Conservation (phyloP, 2,113 vertebrate genomes). For the Epinephelus moara region DNA sequence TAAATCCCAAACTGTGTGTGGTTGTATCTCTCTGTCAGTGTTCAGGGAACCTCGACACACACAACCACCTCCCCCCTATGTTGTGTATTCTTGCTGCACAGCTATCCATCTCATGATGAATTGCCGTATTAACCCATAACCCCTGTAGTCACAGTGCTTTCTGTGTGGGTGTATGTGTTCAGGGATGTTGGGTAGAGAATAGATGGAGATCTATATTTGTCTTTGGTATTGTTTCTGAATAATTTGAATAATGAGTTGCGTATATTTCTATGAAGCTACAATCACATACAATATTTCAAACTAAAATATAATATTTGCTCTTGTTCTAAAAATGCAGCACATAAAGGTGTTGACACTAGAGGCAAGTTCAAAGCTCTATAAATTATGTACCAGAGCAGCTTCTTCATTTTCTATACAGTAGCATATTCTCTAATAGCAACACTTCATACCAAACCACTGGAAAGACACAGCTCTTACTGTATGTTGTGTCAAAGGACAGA, state of each 20-base stretch:
- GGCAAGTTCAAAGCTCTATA: background rate
- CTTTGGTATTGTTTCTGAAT: constrained; percentile 14
- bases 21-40: constrained; percentile 36
- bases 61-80: background rate
- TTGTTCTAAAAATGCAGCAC: background rate
- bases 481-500: background rate
- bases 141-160: background rate
- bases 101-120: constrained; percentile 47
- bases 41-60: constrained; percentile 25
- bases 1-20: constrained; percentile 49
- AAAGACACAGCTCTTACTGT: background rate
- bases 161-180: background rate
- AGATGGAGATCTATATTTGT: constrained; percentile 25
- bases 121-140: constrained; percentile 37
- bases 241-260: background rate
- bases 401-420: constrained; percentile 8
- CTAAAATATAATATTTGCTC: constrained; percentile 5
- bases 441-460: constrained; percentile 1
- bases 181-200: background rate
- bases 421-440: background rate
- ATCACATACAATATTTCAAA: background rate
- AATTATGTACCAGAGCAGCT: constrained; percentile 8
- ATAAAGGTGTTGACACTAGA: constrained; percentile 15
- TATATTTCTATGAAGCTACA: background rate
- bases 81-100: constrained; percentile 21